Evolutionary conservation across 1,140 invertebrate species (phyloP).

Genomic region (Whitmania pigra): DNA sequence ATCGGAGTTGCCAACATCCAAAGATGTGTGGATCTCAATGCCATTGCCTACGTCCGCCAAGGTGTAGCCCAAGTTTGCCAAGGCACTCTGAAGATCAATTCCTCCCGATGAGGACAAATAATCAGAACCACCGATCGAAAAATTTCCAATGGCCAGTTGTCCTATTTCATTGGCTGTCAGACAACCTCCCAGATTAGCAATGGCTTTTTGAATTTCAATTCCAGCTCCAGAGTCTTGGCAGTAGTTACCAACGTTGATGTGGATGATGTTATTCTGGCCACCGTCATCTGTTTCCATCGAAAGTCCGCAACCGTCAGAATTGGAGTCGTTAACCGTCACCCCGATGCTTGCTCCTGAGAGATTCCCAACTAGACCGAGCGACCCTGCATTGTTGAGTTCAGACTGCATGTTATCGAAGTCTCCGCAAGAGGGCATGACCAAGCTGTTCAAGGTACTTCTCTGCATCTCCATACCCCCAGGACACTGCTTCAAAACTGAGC

Average conservation of each 20-base stretch:
- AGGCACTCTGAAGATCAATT: slow-evolving; percentile 11
- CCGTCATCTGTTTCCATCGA: neutral
- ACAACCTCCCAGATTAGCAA: neutral
- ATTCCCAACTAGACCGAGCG: too few species aligned
- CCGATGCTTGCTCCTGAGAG: neutral
- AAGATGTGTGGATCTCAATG: slow-evolving; percentile 3
- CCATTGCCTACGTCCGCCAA: neutral
- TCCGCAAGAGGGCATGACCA: neutral
- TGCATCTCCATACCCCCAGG: neutral
- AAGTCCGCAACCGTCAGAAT: neutral
- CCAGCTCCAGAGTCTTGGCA: slow-evolving; percentile 8
- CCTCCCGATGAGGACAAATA: neutral
- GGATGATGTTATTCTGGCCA: neutral
- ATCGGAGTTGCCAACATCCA: neutral
- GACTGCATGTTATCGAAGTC: slow-evolving; percentile 11
- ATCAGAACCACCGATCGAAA: slow-evolving; percentile 6
- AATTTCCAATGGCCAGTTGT: slow-evolving; percentile 10
- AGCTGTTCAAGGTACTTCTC: neutral
- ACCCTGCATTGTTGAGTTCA: neutral
- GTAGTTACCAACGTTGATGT: neutral
- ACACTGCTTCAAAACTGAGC: neutral
- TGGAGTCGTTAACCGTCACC: neutral
- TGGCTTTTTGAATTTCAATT: slow-evolving; percentile 8
- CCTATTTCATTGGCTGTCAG: slow-evolving; percentile 1
- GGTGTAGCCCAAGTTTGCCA: slow-evolving; percentile 3